Base-by-base conservation (phyloP, 2,888 invertebrate species). In the Mimumesa dahlbomi region DNA sequence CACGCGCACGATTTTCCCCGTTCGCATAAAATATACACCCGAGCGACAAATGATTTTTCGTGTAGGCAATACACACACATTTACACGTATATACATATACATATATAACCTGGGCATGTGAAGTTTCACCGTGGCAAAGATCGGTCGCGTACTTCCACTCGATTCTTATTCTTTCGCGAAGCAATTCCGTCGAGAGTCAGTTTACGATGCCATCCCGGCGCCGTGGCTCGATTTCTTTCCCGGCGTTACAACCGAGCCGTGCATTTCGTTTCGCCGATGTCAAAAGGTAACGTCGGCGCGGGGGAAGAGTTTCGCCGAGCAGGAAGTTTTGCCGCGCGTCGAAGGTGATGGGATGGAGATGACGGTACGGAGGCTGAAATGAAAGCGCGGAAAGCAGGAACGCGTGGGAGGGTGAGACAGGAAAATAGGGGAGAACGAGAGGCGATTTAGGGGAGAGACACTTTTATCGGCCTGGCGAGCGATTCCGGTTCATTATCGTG, bases 231-330 rank as follows among this genome's bases (percentile, higher is more conserved):
- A 66, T 65, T 56, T 69, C 69, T 56, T 49, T 25, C 43, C 11
- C 54, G 58, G 40, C 29, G 59, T 59, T 68, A 63, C 68, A 67
- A 31, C 34, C 65, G 61, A 31, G 46, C 46, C 64, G 61, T 53
- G 53, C 57, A 58, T 74, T 75, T 66, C 66, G 54, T 57, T 53
- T 16, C 58, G 54, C 53, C 65, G 71, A 75, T 74, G 75, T 74
- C 75, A 74, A 65, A n/a, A 74, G 75, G 65, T 74, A 52, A 70
- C 65, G 36, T 48, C 22, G n/a, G 38, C 45, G 53, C 43, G 53
- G 38, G 38, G 67, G n/a, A n/a, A 49, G 45, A 29, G 42, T 57
- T 58, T 62, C 54, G 67, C 53, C n/a, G n/a, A n/a, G 40, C 53
- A 46, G 52, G 21, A 58, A 38, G 16, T 1, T 21, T 11, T 13